phyloP scores from a whole-genome alignment of 2,113 vertebrate species.

The Clarias batrachus region DNA sequence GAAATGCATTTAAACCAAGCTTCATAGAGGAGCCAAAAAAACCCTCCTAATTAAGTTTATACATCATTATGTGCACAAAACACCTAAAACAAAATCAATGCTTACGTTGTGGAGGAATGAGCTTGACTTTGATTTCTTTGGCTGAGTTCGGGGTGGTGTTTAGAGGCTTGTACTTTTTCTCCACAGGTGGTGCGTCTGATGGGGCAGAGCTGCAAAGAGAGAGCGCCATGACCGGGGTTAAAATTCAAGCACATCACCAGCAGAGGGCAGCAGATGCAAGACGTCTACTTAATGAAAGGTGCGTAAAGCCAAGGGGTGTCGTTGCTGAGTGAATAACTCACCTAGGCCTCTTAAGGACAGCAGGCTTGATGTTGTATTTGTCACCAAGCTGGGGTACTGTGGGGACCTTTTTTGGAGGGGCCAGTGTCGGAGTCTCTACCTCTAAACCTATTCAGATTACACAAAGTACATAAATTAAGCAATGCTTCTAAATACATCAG shows the following conservation, averaged over 20 bases:
- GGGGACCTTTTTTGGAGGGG: conserved; percentile 77
- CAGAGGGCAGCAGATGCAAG: conserved; percentile 16
- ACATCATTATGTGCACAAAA: background rate
- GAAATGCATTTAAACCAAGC: background rate
- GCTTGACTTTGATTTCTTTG: conserved; percentile 97
- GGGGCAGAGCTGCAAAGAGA: conserved; percentile 53
- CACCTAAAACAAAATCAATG: background rate
- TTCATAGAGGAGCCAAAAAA: background rate
- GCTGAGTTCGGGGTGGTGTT: conserved; percentile 85
- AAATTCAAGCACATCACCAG: background rate
- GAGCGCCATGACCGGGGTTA: background rate
- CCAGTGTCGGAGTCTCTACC: conserved; percentile 79
- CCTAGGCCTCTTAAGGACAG: conserved; percentile 87
- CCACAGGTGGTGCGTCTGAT: conserved; percentile 73
- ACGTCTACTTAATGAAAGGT: background rate
- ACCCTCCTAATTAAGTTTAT: background rate
- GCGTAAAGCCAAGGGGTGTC: too few species aligned
- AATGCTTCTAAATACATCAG: background rate
- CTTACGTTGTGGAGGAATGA: conserved; percentile 93
- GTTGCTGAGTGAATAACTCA: conserved; percentile 50
- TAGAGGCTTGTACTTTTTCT: conserved; percentile 96
- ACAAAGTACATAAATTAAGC: background rate
- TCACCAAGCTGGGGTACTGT: conserved; percentile 74
- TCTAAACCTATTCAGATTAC: conserved; percentile 77
- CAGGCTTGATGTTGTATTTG: conserved; percentile 91